These are phyloP conservation scores for Potamilus streckersoni DNA, from an alignment of 1,140 invertebrate species.

Conservation along the genomic window DNA sequence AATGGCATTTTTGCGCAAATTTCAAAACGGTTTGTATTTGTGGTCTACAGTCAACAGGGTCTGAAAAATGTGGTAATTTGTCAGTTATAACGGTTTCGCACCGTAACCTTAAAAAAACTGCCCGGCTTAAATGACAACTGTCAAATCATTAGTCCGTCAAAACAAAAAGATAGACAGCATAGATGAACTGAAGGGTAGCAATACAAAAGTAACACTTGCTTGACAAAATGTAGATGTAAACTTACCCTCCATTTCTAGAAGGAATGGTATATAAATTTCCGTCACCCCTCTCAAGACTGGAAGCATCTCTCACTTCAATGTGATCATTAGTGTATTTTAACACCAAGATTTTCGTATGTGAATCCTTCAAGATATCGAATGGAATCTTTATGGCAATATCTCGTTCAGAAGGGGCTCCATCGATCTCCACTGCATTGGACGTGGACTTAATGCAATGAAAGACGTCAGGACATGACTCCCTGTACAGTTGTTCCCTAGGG, in stretches of 20 bases:
- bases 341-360: conserved; percentile 29
- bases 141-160: no score
- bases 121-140: no score
- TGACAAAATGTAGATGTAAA: conserved; percentile 2
- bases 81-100: no score
- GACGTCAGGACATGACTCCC: conserved; percentile 22
- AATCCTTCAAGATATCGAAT: conserved; percentile 15
- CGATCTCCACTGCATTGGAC: conserved; percentile 29
- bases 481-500: conserved; percentile 16
- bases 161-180: no score
- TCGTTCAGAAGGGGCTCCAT: conserved; percentile 1
- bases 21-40: no score
- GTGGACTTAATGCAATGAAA: conserved; percentile 22
- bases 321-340: conserved; percentile 23
- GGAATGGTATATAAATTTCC: conserved; percentile 17
- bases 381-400: conserved; percentile 29
- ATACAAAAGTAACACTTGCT: no score
- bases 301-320: conserved; percentile 20
- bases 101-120: no score
- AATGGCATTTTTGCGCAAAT: no score
- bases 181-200: no score
- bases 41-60: no score
- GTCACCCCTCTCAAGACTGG: not conserved
- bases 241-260: conserved; percentile 19
- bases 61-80: no score